A percentile compares a stretch with the other conserved stretches of the same genome.
phyloP scores from a whole-genome alignment of 2,888 invertebrate genomes.

The Rhimphoctona megacephalus region DNA sequence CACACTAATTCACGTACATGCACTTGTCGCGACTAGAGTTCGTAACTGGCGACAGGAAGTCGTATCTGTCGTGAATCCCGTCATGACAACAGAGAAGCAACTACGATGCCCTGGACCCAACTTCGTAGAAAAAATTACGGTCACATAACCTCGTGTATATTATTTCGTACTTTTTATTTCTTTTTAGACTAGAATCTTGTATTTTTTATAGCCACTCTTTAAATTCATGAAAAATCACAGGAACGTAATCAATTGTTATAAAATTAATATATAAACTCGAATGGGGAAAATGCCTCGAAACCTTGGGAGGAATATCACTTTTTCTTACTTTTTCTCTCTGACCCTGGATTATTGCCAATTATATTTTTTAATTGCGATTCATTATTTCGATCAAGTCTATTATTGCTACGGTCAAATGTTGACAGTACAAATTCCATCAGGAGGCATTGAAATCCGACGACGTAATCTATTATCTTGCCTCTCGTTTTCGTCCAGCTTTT shows the following conservation, averaged over 20 bases:
- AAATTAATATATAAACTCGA: neutral
- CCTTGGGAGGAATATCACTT: neutral
- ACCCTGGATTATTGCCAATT: neutral
- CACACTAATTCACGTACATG: conserved; percentile 31
- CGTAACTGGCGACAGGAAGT: conserved; percentile 70
- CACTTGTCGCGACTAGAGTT: conserved; percentile 54
- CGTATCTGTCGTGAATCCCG: conserved; percentile 62
- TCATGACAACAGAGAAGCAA: conserved; percentile 38
- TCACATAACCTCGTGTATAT: conserved; percentile 1
- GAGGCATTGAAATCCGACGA: neutral
- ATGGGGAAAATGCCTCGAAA: neutral
- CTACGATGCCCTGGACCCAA: conserved; percentile 41
- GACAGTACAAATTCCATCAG: neutral
- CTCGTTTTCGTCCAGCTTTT: neutral
- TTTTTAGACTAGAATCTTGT: neutral
- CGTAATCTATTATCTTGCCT: neutral
- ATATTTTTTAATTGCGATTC: neutral
- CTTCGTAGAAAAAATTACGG: neutral
- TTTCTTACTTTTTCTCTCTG: neutral
- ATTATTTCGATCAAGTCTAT: neutral
- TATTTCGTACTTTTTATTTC: conserved; percentile 32
- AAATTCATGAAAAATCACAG: neutral
- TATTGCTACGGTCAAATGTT: neutral
- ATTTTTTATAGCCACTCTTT: neutral
- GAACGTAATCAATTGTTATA: neutral